phyloP scores from a whole-genome alignment of 2,113 vertebrate species.

The Turdus rufiventris region DNA sequence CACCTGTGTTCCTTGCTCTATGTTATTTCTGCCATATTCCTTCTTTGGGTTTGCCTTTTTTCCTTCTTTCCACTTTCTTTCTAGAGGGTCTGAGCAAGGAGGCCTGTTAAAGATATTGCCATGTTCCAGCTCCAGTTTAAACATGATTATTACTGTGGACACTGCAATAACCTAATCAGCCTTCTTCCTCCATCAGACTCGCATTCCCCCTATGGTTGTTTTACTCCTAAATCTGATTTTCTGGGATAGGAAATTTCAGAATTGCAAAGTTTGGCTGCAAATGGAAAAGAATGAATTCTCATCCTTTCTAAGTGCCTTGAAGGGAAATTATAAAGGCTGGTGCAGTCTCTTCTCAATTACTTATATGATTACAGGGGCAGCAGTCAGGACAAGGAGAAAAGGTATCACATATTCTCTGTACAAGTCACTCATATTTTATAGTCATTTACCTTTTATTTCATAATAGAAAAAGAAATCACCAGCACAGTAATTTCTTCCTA shows the following conservation, averaged over 20 bases:
- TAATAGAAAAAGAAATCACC: neutral
- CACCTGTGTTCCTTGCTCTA: neutral
- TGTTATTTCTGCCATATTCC: neutral
- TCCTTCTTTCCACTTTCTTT: neutral
- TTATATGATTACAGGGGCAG: neutral
- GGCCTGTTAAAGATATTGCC: neutral
- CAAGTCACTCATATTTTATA: neutral
- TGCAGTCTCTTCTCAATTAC: neutral
- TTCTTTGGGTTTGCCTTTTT: neutral
- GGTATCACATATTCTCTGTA: neutral
- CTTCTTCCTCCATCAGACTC: neutral
- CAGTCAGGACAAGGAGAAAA: neutral
- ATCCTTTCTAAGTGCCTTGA: constrained; percentile 11
- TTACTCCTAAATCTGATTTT: constrained; percentile 22
- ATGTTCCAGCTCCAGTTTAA: neutral
- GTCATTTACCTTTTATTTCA: neutral
- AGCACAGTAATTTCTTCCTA: neutral
- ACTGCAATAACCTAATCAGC: neutral
- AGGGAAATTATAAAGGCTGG: neutral
- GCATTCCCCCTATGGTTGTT: neutral
- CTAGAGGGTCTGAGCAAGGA: neutral
- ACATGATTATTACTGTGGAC: neutral
- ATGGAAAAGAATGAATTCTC: constrained; percentile 14
- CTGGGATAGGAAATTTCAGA: neutral
- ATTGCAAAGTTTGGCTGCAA: neutral